phyloP scores from a whole-genome alignment of 2,888 invertebrate species.

The Stenchaetothrips biformis region DNA sequence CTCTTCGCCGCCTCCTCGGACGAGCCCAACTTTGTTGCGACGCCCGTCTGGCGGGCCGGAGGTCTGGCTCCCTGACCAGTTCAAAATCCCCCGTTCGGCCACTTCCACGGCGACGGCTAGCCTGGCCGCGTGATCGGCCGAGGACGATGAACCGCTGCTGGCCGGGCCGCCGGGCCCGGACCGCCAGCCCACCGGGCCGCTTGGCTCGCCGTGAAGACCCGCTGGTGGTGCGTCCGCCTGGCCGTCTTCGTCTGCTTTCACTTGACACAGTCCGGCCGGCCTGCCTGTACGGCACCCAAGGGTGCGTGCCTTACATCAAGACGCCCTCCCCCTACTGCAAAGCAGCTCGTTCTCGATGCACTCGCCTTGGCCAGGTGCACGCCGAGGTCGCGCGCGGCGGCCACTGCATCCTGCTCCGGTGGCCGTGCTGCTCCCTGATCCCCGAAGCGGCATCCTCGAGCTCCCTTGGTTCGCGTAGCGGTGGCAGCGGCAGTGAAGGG shows the following conservation, averaged over 20 bases:
- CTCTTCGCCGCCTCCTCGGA: too few relatives aligned
- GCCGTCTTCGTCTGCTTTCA: neutral
- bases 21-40: too few relatives aligned
- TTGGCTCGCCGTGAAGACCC: too few relatives aligned
- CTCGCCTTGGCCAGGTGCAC: neutral
- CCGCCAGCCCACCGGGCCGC: too few relatives aligned
- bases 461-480: neutral
- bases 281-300: neutral
- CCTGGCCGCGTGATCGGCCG: too few relatives aligned
- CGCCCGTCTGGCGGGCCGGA: neutral
- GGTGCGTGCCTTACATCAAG: neutral
- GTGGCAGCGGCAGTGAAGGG: constrained; percentile 2
- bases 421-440: neutral
- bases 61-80: neutral
- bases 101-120: neutral
- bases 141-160: too few relatives aligned
- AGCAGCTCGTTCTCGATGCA: neutral
- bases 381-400: neutral
- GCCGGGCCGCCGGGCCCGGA: too few relatives aligned
- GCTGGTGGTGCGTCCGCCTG: neutral
- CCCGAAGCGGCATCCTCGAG: neutral
- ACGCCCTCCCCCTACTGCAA: neutral
- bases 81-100: neutral
- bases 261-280: neutral
- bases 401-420: neutral